These are phyloP conservation scores for Heliconius melpomene DNA, from an alignment of 1,140 invertebrate genomes.

Conservation along the genomic window DNA sequence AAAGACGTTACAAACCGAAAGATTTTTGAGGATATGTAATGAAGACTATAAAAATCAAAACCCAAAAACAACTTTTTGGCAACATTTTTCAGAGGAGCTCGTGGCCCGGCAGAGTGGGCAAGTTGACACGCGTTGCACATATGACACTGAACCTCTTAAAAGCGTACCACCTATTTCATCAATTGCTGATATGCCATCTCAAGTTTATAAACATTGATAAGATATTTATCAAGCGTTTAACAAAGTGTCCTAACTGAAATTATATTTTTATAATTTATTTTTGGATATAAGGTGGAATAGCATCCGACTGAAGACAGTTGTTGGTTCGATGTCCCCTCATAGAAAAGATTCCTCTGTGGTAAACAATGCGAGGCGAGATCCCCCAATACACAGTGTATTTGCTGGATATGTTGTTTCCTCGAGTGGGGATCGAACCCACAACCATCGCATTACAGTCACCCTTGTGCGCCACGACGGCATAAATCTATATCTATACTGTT, in stretches of 20 bases:
- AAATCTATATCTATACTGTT: too few relatives aligned
- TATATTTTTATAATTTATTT: not conserved
- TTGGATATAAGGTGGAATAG: too few relatives aligned
- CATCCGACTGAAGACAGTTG: too few relatives aligned
- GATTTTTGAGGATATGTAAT: not conserved
- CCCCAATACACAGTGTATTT: too few relatives aligned
- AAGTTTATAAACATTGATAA: not conserved
- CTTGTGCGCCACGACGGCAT: too few relatives aligned
- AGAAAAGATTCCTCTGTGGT: too few relatives aligned
- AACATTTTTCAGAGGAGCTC: not conserved
- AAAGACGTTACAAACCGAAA: not conserved
- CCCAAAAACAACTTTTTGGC: not conserved
- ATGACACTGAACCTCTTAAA: not conserved
- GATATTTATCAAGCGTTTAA: conserved; percentile 2
- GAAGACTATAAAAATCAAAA: not conserved
- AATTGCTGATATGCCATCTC: conserved; percentile 2
- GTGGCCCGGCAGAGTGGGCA: not conserved
- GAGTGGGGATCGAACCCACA: too few relatives aligned
- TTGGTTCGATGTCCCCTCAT: too few relatives aligned
- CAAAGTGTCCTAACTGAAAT: not conserved
- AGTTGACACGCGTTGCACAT: not conserved
- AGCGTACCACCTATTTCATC: not conserved
- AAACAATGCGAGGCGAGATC: too few relatives aligned
- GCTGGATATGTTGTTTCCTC: too few relatives aligned
- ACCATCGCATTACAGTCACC: too few relatives aligned